phyloP scores from a whole-genome alignment of 2,888 invertebrate species.

The Noctua fimbriata region DNA sequence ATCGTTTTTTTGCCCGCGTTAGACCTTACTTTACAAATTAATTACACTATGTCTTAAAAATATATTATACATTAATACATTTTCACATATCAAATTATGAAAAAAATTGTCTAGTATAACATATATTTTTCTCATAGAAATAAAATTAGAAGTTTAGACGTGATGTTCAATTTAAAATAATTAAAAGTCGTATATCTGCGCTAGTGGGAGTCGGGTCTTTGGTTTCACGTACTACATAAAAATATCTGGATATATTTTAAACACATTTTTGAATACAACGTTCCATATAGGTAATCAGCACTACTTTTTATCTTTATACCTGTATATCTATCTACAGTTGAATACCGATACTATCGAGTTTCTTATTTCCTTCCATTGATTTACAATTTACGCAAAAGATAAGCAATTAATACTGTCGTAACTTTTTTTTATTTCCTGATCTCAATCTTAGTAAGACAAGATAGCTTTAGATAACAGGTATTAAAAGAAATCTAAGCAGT shows the following conservation, averaged over 20 bases:
- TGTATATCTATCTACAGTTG: background rate
- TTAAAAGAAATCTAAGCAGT: conserved; percentile 1
- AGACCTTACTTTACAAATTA: too few relatives aligned
- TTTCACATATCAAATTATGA: too few relatives aligned
- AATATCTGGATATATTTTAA: background rate
- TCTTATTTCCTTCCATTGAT: conserved; percentile 60
- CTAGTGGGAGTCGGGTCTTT: too few relatives aligned
- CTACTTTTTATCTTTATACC: conserved; percentile 13
- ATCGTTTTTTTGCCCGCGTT: too few relatives aligned
- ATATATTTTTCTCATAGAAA: too few relatives aligned
- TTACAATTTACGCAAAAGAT: conserved; percentile 48
- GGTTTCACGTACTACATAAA: too few relatives aligned
- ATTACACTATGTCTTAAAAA: too few relatives aligned
- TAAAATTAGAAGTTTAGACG: too few relatives aligned
- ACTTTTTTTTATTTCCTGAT: conserved; percentile 49
- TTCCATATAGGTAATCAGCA: background rate
- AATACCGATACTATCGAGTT: conserved; percentile 40
- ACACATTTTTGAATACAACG: background rate
- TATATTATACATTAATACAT: too few relatives aligned
- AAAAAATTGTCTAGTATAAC: too few relatives aligned
- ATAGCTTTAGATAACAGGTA: conserved; percentile 6
- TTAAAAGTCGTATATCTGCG: too few relatives aligned
- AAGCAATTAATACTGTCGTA: conserved; percentile 42
- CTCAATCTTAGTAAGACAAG: conserved; percentile 38
- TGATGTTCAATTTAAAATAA: too few relatives aligned